phyloP scores from a whole-genome alignment of 2,888 invertebrate genomes.

The Penaeus monodon region DNA sequence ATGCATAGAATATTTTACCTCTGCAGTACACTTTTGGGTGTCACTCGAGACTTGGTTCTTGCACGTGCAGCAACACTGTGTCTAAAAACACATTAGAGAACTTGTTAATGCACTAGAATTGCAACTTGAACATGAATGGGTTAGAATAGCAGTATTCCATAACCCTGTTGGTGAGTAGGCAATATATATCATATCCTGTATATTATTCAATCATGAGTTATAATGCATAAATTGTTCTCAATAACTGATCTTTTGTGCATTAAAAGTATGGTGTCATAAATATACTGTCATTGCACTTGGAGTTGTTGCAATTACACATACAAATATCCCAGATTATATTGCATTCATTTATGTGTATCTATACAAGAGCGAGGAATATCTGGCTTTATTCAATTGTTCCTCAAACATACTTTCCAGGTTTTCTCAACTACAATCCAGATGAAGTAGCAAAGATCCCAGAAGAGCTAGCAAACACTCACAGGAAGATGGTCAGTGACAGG shows the following conservation, averaged over 20 bases:
- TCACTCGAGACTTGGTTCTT: slow-evolving; percentile 18
- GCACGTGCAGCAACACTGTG: background rate
- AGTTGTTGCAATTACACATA: no score
- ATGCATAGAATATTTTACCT: background rate
- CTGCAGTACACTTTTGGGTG: slow-evolving; percentile 30
- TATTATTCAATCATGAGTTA: no score
- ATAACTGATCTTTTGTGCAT: no score
- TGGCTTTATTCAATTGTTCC: no score
- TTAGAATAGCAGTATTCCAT: slow-evolving; percentile 18
- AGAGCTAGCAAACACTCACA: background rate
- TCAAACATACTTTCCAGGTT: background rate
- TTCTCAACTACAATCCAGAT: slow-evolving; percentile 14
- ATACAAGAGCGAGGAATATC: no score
- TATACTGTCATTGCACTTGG: no score
- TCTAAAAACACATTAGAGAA: background rate
- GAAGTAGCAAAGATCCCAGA: slow-evolving; percentile 24
- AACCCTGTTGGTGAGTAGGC: slow-evolving; percentile 32
- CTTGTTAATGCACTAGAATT: slow-evolving; percentile 18
- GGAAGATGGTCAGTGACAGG: slow-evolving; percentile 21
- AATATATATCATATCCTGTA: no score
- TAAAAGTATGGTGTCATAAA: no score
- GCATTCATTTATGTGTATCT: no score
- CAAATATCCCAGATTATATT: no score
- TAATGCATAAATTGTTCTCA: no score
- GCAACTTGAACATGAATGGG: slow-evolving; percentile 22